phyloP scores from a whole-genome alignment of 2,888 invertebrate genomes.

The Lottia scabra region DNA sequence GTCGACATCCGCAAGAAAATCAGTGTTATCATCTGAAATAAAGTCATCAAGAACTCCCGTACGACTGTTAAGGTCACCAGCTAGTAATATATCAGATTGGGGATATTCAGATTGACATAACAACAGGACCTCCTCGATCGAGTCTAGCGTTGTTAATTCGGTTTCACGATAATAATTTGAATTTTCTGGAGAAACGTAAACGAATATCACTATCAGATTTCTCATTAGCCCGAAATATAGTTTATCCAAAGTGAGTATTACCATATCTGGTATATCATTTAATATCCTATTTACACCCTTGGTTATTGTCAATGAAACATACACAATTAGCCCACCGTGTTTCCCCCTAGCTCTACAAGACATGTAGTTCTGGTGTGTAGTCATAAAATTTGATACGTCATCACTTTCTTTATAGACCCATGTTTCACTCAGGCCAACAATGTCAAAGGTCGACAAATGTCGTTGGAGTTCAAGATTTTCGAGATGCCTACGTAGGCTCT shows the following conservation, averaged over 20 bases:
- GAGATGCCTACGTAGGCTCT: neutral
- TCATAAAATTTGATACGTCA: neutral
- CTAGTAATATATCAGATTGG: neutral
- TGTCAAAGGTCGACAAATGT: neutral
- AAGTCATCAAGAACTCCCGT: neutral
- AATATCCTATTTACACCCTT: neutral
- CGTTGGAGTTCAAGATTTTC: neutral
- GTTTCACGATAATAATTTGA: neutral
- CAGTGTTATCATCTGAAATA: neutral
- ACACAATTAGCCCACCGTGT: slow-evolving; percentile 2
- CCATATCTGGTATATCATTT: neutral
- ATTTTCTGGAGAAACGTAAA: neutral
- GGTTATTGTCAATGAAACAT: neutral
- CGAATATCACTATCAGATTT: neutral
- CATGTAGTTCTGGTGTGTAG: neutral
- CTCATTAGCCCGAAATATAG: neutral
- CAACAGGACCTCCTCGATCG: neutral
- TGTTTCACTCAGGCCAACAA: neutral
- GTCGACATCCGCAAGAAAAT: neutral
- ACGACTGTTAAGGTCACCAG: neutral
- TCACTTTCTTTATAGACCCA: neutral
- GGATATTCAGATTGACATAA: neutral
- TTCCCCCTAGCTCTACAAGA: neutral
- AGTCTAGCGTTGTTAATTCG: neutral
- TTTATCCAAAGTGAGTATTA: neutral